Conservation (phyloP, 2,113 vertebrate genomes). For the Leucopsar rothschildi region DNA sequence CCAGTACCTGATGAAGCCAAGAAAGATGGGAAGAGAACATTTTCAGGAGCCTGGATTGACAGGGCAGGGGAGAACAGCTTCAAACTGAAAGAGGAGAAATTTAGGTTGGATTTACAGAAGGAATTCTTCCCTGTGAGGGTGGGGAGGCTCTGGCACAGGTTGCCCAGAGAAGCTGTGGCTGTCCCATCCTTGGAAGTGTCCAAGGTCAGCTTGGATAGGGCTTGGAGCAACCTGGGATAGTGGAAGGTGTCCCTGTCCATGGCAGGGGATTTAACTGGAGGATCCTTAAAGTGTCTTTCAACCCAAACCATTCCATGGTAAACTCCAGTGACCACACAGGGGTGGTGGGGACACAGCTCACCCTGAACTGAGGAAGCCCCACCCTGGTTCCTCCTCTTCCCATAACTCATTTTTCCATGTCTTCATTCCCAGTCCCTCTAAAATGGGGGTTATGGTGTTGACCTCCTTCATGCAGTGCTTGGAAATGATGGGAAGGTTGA, state of each 20-base stretch:
- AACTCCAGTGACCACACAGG: not conserved
- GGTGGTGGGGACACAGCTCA: not conserved
- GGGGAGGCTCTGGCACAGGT: fast-evolving
- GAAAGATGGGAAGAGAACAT: not conserved
- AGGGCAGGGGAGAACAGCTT: fast-evolving
- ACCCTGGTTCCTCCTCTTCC: not conserved
- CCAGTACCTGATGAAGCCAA: not conserved
- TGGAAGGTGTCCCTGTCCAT: not conserved
- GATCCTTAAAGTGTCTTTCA: not conserved
- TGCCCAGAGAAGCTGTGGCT: not conserved
- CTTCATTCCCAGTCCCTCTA: not conserved
- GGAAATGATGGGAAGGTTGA: not conserved
- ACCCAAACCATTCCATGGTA: not conserved
- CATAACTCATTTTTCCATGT: not conserved
- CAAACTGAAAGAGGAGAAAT: not conserved
- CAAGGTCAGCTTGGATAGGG: fast-evolving
- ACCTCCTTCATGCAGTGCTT: not conserved
- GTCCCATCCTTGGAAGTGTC: not conserved
- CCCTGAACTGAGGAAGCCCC: not conserved
- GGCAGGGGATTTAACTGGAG: no score
- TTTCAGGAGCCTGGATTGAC: not conserved
- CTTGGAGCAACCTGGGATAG: not conserved
- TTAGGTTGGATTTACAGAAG: fast-evolving
- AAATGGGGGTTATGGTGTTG: not conserved
- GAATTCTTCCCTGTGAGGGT: not conserved